Evolutionary conservation across 2,797 vertebrate genomes (phyloP).

Genomic region (Florisuga fusca): DNA sequence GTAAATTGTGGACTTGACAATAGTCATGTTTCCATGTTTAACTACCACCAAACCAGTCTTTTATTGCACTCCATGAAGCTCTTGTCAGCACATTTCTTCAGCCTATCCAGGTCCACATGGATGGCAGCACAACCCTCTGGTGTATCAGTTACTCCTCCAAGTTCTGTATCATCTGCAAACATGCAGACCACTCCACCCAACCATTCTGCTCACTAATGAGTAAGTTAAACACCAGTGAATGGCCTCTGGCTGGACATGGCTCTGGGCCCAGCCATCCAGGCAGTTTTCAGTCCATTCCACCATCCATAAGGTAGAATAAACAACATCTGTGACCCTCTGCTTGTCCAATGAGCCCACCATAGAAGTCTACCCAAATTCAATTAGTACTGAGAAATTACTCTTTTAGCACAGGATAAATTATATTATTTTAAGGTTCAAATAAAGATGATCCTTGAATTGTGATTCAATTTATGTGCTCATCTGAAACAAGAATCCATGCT

Average conservation of each 20-base stretch:
- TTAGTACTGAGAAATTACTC: background rate
- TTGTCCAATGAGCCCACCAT: background rate
- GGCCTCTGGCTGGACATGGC: background rate
- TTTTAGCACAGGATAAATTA: background rate
- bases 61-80: background rate
- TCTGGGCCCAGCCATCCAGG: background rate
- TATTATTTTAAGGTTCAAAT: background rate
- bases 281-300: background rate
- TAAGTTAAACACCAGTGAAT: background rate
- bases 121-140: no score
- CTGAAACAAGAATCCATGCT: background rate
- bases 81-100: background rate
- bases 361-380: background rate
- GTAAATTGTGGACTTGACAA: background rate
- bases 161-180: background rate
- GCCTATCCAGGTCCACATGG: no score
- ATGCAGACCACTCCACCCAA: background rate
- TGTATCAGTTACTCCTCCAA: background rate
- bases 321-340: rapidly evolving
- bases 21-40: background rate
- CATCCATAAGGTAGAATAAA: background rate
- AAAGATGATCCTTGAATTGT: background rate
- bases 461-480: background rate
- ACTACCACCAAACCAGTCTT: background rate
- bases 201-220: background rate